phyloP scores from a whole-genome alignment of 2,888 invertebrate genomes.

The Heteropelma amictum region DNA sequence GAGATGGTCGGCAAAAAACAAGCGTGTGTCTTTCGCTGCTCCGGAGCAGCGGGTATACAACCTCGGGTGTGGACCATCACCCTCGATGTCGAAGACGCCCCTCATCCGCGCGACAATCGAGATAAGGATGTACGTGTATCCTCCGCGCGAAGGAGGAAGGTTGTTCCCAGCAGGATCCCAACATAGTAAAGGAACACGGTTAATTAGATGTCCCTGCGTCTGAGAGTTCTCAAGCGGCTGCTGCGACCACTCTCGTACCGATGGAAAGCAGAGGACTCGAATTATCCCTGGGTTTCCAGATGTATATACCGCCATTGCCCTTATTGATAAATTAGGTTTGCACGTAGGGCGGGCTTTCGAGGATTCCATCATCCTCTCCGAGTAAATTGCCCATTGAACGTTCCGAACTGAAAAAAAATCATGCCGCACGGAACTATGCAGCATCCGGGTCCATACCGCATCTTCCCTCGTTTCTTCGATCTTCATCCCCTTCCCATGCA shows the following conservation, averaged over 20 bases:
- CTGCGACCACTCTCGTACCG: neutral
- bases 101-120: conserved; percentile 47
- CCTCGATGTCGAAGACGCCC: conserved; percentile 1
- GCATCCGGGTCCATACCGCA: conserved; percentile 39
- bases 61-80: conserved; percentile 7
- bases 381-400: too few relatives aligned
- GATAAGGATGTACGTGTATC: conserved; percentile 39
- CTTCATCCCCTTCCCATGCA: neutral
- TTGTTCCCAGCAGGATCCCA: conserved; percentile 40
- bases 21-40: conserved; percentile 8
- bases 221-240: conserved; percentile 20
- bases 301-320: too few relatives aligned
- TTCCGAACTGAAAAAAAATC: too few relatives aligned
- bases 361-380: too few relatives aligned
- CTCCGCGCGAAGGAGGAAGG: conserved; percentile 34
- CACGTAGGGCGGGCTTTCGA: too few relatives aligned
- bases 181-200: conserved; percentile 52
- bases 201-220: conserved; percentile 50
- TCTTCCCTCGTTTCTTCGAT: conserved; percentile 42
- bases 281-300: too few relatives aligned
- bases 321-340: neutral
- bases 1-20: conserved; percentile 20
- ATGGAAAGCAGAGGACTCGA: neutral
- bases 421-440: conserved; percentile 26
- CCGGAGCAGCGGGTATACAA: conserved; percentile 5